These are phyloP conservation scores for Lepus europaeus DNA, from an alignment of 2,113 vertebrate genomes.

Conservation along the genomic window DNA sequence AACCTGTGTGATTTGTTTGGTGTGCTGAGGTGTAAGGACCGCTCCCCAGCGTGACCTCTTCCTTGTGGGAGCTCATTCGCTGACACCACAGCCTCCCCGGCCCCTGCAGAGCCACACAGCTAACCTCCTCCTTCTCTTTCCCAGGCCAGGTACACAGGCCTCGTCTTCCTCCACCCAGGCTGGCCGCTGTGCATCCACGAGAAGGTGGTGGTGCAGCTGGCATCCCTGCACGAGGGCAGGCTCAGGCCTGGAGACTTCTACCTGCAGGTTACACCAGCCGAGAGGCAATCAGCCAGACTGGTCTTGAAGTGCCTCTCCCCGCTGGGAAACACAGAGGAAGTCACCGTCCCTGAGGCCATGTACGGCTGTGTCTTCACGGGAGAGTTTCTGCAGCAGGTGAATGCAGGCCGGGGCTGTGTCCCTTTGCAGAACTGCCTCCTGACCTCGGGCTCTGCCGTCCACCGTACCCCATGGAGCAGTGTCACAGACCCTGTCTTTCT, in stretches of 20 bases:
- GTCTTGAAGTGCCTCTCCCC: slow-evolving; percentile 92
- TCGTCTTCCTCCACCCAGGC: no score
- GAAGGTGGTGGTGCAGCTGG: slow-evolving; percentile 91
- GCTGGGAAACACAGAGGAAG: slow-evolving; percentile 89
- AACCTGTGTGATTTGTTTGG: no score
- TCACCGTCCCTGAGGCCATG: slow-evolving; percentile 89
- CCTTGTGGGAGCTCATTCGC: no score
- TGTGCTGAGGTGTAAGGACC: no score
- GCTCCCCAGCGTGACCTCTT: no score
- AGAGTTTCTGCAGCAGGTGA: slow-evolving; percentile 91
- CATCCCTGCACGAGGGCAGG: slow-evolving; percentile 77
- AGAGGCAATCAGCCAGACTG: slow-evolving; percentile 89
- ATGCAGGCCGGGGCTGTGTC: slow-evolving; percentile 84
- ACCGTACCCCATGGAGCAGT: slow-evolving; percentile 90
- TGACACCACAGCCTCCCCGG: no score
- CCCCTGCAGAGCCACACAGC: no score
- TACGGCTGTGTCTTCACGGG: slow-evolving; percentile 90
- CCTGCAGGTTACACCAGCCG: slow-evolving; percentile 88
- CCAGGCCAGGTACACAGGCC: no score
- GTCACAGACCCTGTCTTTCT: slow-evolving; percentile 90
- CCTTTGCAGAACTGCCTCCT: slow-evolving; percentile 91
- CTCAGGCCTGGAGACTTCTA: slow-evolving; percentile 91
- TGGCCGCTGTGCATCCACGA: slow-evolving; percentile 88
- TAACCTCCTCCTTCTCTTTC: no score
- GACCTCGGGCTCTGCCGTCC: slow-evolving; percentile 88